Percentiles rank a stretch among this genome's conserved stretches.
Conservation (phyloP, 2,888 invertebrate genomes). For the Lithophane socia region DNA sequence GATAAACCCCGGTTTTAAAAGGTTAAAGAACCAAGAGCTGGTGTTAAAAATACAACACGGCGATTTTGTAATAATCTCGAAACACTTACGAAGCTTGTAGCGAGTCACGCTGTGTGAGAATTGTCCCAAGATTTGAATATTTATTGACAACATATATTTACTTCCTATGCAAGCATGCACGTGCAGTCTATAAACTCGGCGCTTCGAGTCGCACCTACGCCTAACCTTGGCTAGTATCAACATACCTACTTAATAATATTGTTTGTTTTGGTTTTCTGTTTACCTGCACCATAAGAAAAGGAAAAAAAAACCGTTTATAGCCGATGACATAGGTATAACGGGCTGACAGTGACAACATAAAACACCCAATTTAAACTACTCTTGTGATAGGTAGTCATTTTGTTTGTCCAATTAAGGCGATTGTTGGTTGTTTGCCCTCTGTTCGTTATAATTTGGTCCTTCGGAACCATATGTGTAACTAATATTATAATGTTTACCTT, state of each 20-base stretch:
- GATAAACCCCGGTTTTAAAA: neutral
- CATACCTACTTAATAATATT: constrained; percentile 18
- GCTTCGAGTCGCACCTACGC: constrained; percentile 43
- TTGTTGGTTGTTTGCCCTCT: constrained; percentile 8
- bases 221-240: constrained; percentile 54
- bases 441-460: neutral
- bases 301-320: neutral
- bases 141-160: constrained; percentile 43
- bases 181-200: constrained; percentile 52
- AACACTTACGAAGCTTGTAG: constrained; percentile 13
- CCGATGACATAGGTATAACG: neutral
- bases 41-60: constrained; percentile 2
- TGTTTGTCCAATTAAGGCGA: neutral
- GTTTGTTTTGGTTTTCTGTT: constrained; percentile 47
- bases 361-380: neutral
- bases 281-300: constrained; percentile 4
- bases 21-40: neutral
- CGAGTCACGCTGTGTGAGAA: constrained; percentile 19
- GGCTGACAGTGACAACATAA: neutral
- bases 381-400: neutral
- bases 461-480: neutral
- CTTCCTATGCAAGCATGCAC: constrained; percentile 40
- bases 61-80: neutral
- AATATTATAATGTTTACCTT: constrained; percentile 20
- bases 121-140: constrained; percentile 47